phyloP scores from a whole-genome alignment of 2,888 invertebrate species.

The Callinectes sapidus region DNA sequence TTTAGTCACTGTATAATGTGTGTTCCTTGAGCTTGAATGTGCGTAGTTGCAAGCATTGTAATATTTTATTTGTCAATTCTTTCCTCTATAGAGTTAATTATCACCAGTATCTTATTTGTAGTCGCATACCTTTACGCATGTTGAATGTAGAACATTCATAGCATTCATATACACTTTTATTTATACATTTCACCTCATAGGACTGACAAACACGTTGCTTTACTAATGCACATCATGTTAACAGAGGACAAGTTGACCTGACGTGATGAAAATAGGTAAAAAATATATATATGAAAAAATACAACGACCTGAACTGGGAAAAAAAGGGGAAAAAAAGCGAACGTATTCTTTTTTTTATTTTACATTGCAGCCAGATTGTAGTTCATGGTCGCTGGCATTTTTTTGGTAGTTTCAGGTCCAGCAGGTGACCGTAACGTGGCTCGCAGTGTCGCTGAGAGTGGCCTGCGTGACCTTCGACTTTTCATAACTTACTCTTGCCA shows the following conservation, averaged over 20 bases:
- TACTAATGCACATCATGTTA: not conserved
- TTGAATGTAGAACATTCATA: not conserved
- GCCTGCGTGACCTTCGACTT: not conserved
- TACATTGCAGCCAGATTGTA: slow-evolving; percentile 11
- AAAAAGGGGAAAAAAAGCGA: not conserved
- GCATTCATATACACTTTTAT: not conserved
- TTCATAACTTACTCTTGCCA: not conserved
- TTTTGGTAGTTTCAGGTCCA: slow-evolving; percentile 3
- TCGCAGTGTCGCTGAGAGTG: slow-evolving; percentile 3
- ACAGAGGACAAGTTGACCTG: not conserved
- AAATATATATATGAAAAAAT: not conserved
- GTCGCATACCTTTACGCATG: not conserved
- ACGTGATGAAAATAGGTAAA: not conserved
- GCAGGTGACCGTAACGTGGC: slow-evolving; percentile 2
- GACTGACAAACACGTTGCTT: not conserved
- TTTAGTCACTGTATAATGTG: not conserved
- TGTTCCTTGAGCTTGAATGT: not conserved
- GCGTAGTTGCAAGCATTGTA: not conserved
- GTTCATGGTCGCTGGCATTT: slow-evolving; percentile 7
- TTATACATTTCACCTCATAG: not conserved
- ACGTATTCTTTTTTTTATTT: not conserved
- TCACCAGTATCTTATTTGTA: too few relatives aligned
- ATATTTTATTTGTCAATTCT: not conserved
- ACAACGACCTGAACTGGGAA: not conserved
- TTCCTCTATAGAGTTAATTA: too few relatives aligned